Base-by-base conservation (phyloP, 2,888 invertebrate species). In the Habrosyne pyritoides region DNA sequence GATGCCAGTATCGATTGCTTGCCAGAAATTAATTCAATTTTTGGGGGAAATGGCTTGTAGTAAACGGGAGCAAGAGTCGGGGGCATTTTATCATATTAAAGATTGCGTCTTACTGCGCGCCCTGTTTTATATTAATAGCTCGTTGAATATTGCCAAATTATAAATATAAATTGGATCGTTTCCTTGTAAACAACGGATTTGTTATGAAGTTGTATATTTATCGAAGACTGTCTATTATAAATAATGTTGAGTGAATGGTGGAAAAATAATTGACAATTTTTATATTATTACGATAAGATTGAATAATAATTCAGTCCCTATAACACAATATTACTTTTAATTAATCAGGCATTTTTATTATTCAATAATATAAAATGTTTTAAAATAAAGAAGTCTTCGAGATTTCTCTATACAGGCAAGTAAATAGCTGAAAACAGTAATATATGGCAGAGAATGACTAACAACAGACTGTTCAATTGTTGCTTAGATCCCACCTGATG, bases 1-100 rank as follows among this genome's bases (percentile, higher is more conserved):
- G 77, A 85, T 81, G 79, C 60, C 64, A 72, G 57, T 66, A 80
- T 84, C 81, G 81, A 86, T 83, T 87, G 86, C 86, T 87, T 86
- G 77, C 75, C 72, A 79, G 70, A 86, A 86, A 88, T 86, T 87
- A 87, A 88, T 88, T 86, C 84, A 86, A 86, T 88, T 87, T 87
- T 86, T 85, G 75, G 71, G 77, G 82, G 80, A 77, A 83, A 86
- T 84, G 67, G 68, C 67, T 79, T 69, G 68, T 73, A 79, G 70
- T 63, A 70, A 73, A 21, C 22, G 36, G 69, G 72, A 67, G 70
- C 61, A 70, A 72, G 75, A 71, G 53, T 60, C 59, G 71, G 81
- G 83, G 75, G 75, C 71, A 69, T 79, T 83, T 86, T 90, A 90
- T 90, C 87, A 86, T 83, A 87, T 89, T 89, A 89, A 87, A 72